These are phyloP conservation scores for Chloromyia formosa DNA, from an alignment of 2,888 invertebrate genomes.

Conservation along the genomic window DNA sequence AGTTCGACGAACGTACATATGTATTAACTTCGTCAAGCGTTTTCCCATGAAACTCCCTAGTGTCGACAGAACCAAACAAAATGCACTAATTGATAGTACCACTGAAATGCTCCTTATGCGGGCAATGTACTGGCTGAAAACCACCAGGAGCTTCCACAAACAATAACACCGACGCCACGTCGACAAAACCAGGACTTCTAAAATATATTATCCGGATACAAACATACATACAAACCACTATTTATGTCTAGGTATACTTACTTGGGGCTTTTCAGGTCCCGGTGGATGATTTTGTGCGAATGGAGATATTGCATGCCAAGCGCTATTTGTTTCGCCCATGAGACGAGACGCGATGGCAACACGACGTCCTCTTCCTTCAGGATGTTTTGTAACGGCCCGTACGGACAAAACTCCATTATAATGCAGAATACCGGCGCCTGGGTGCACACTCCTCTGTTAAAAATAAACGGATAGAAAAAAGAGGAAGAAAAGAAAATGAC, in stretches of 20 bases:
- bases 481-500: constrained; percentile 11
- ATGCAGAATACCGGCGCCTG: constrained; percentile 92
- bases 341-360: constrained; percentile 84
- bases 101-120: constrained; percentile 10
- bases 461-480: constrained; percentile 55
- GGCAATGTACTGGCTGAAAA: neutral
- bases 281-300: constrained; percentile 94
- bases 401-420: constrained; percentile 98
- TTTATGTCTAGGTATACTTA: constrained; percentile 67
- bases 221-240: neutral
- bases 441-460: constrained; percentile 86
- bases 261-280: constrained; percentile 99
- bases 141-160: constrained; percentile 22
- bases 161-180: neutral
- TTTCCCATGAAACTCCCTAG: constrained; percentile 12
- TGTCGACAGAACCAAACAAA: constrained; percentile 10
- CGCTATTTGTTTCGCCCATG: constrained; percentile 96
- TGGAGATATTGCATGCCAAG: constrained; percentile 97
- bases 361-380: constrained; percentile 84
- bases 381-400: constrained; percentile 92
- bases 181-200: neutral
- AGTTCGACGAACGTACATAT: neutral
- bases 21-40: constrained; percentile 6
- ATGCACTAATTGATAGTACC: constrained; percentile 21
- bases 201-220: neutral